These are phyloP conservation scores for Ditylenchus dipsaci DNA, from an alignment of 1,140 invertebrate genomes.

Conservation along the genomic window DNA sequence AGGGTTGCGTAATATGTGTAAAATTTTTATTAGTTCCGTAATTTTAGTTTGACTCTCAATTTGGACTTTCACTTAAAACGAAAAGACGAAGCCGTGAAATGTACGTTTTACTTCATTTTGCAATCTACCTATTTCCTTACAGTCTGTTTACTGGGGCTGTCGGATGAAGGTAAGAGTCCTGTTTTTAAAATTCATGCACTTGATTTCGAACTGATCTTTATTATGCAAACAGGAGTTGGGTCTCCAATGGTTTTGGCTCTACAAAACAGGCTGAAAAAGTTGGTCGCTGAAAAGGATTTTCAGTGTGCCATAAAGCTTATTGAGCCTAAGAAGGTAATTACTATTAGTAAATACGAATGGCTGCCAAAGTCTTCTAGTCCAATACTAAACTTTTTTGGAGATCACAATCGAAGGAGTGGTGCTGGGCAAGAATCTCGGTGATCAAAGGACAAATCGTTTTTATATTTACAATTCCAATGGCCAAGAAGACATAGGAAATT, in stretches of 20 bases:
- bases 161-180: neutral
- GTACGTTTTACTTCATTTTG: too few species aligned
- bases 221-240: slow-evolving; percentile 16
- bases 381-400: slow-evolving; percentile 35
- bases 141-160: neutral
- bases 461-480: slow-evolving; percentile 19
- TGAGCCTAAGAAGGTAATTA: neutral
- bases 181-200: too few species aligned
- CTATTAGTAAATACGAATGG: too few species aligned
- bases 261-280: slow-evolving; percentile 36
- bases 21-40: neutral
- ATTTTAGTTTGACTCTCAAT: slow-evolving; percentile 36
- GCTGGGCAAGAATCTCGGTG: slow-evolving; percentile 44
- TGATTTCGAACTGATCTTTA: too few species aligned
- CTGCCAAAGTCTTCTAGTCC: too few species aligned
- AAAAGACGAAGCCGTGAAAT: slow-evolving; percentile 13
- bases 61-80: slow-evolving; percentile 45
- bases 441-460: slow-evolving; percentile 46
- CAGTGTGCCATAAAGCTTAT: neutral
- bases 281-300: slow-evolving; percentile 13
- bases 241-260: slow-evolving; percentile 25
- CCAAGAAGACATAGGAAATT: slow-evolving; percentile 22
- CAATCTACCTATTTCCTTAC: too few species aligned
- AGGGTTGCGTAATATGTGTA: neutral
- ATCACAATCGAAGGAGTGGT: slow-evolving; percentile 35